Evolutionary conservation across 2,888 invertebrate genomes (phyloP).

Genomic region (Aproaerema taeniolella): DNA sequence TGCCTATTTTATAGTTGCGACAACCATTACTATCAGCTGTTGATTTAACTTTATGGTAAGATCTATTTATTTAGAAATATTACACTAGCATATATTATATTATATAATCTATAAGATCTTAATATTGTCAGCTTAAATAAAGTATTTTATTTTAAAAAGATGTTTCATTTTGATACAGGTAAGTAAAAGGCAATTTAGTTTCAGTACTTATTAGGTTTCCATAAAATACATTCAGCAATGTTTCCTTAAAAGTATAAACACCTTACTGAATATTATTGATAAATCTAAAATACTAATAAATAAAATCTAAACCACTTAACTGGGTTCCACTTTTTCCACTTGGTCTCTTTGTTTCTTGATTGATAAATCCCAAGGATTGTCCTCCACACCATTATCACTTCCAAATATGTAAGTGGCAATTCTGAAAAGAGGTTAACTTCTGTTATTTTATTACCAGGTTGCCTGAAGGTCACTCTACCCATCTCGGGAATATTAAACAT

Average conservation of each 20-base stretch:
- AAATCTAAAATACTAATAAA: not conserved
- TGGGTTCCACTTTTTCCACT: too few species aligned
- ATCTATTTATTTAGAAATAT: conserved; percentile 60
- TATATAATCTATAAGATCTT: conserved; percentile 37
- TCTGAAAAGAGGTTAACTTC: too few species aligned
- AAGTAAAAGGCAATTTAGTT: too few species aligned
- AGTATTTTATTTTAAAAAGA: conserved; percentile 64
- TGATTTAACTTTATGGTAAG: conserved; percentile 48
- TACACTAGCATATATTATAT: conserved; percentile 49
- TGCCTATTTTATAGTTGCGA: conserved; percentile 8
- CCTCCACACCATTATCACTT: conserved; percentile 20
- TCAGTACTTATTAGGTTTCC: too few species aligned
- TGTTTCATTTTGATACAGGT: conserved; percentile 26
- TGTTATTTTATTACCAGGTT: too few species aligned
- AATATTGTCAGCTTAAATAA: conserved; percentile 73
- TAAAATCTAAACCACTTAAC: not conserved
- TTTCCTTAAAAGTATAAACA: too few species aligned
- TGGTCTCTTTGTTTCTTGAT: not conserved
- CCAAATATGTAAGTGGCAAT: conserved; percentile 35
- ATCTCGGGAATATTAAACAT: too few species aligned
- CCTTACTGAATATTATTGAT: too few species aligned
- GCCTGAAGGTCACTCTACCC: too few species aligned
- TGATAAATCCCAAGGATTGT: conserved; percentile 4
- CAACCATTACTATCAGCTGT: conserved; percentile 35
- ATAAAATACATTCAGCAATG: too few species aligned